Conservation (phyloP, 2,888 invertebrate species). For the Anticlea derivata region DNA sequence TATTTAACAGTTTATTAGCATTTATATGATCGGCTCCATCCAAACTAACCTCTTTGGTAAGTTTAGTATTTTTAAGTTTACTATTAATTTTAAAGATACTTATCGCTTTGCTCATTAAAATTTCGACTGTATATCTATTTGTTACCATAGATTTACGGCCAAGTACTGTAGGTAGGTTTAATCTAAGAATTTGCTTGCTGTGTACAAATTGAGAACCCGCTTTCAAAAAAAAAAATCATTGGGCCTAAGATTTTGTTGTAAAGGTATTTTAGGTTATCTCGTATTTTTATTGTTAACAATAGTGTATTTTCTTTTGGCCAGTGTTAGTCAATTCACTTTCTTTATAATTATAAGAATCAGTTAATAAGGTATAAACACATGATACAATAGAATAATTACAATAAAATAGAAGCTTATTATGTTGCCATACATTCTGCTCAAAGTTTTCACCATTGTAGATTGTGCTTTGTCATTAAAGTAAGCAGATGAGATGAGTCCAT, state of each 20-base stretch:
- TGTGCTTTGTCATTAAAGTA: slow-evolving; percentile 1
- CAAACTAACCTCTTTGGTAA: slow-evolving; percentile 51
- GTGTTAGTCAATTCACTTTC: slow-evolving; percentile 63
- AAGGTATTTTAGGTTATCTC: slow-evolving; percentile 48
- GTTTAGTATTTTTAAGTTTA: slow-evolving; percentile 40
- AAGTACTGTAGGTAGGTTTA: slow-evolving; percentile 74
- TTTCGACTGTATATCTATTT: slow-evolving; percentile 66
- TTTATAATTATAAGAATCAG: slow-evolving; percentile 56
- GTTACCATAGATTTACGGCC: slow-evolving; percentile 82
- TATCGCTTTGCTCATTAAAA: slow-evolving; percentile 67
- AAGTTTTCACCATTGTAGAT: slow-evolving; percentile 46
- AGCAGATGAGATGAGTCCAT: slow-evolving; percentile 13
- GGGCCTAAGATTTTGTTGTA: slow-evolving; percentile 58
- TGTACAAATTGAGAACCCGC: slow-evolving; percentile 69
- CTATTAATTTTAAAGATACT: slow-evolving; percentile 38
- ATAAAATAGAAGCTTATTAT: slow-evolving; percentile 66
- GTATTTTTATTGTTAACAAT: slow-evolving; percentile 49
- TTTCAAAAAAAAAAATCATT: slow-evolving; percentile 49
- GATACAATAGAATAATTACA: slow-evolving; percentile 71
- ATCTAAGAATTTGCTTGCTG: slow-evolving; percentile 65
- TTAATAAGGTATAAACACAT: slow-evolving; percentile 56
- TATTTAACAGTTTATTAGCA: slow-evolving; percentile 58
- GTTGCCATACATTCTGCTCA: slow-evolving; percentile 62
- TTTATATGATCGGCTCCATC: slow-evolving; percentile 64
- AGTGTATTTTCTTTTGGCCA: slow-evolving; percentile 60